phyloP scores from a whole-genome alignment of 2,888 invertebrate species.

The Agonopterix heracliana region DNA sequence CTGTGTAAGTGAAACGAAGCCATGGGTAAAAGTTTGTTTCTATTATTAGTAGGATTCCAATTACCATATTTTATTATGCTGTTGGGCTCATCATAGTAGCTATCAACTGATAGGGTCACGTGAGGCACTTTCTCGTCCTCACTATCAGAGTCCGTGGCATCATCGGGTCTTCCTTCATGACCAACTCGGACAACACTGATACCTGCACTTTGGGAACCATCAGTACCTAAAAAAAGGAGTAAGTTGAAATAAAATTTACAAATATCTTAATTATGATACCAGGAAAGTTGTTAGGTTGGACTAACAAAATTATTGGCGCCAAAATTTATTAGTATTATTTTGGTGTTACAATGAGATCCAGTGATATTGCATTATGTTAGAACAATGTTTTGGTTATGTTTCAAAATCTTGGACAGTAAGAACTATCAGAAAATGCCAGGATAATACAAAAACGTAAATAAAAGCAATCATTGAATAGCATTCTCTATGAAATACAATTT shows the following conservation, averaged over 20 bases:
- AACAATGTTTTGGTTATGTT: too few species aligned
- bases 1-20: too few species aligned
- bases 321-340: constrained; percentile 8
- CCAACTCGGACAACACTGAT: constrained; percentile 79
- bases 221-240: constrained; percentile 52
- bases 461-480: too few species aligned
- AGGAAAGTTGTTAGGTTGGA: background rate
- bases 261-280: background rate
- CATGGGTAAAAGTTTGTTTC: too few species aligned
- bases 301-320: constrained; percentile 17
- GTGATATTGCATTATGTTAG: too few species aligned
- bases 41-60: constrained; percentile 3
- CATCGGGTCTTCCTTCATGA: constrained; percentile 69
- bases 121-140: constrained; percentile 78
- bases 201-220: constrained; percentile 75
- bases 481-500: too few species aligned
- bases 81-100: constrained; percentile 77
- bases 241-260: constrained; percentile 1
- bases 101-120: constrained; percentile 80
- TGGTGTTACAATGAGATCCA: background rate
- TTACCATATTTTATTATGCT: constrained; percentile 72
- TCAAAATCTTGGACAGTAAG: too few species aligned
- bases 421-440: too few species aligned
- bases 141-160: constrained; percentile 74
- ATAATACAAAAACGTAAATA: too few species aligned